Percentiles rank a stretch among this genome's conserved stretches.
Evolutionary conservation across 2,797 vertebrate genomes (phyloP).

Genomic region (Crocodylus rhombifer): DNA sequence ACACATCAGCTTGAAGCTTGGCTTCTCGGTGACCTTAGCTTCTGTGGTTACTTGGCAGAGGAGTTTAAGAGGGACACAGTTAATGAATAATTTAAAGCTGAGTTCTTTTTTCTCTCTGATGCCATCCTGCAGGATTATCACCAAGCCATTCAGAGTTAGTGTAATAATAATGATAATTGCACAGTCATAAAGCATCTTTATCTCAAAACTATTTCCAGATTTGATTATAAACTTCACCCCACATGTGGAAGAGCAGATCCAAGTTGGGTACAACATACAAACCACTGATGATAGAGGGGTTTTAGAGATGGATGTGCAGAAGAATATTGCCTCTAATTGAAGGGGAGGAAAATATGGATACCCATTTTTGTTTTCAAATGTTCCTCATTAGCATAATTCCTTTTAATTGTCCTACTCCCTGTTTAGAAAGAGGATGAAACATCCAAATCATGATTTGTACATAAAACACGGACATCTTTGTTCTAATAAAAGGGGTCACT

Average conservation of each 20-base stretch:
- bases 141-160: neutral
- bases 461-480: neutral
- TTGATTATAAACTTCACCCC: neutral
- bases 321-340: neutral
- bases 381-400: neutral
- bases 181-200: neutral
- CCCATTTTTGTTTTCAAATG: neutral
- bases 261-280: neutral
- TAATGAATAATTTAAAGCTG: neutral
- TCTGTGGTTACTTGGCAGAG: neutral
- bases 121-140: neutral
- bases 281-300: rapidly evolving
- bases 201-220: neutral
- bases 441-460: neutral
- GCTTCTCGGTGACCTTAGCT: neutral
- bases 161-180: neutral
- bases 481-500: neutral
- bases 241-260: neutral
- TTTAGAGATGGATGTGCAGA: neutral
- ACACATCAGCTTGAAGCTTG: neutral
- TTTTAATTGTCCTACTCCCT: rapidly evolving
- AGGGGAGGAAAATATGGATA: rapidly evolving
- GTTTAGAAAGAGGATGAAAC: neutral
- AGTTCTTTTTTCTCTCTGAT: neutral
- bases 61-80: neutral